Percentiles rank a stretch among this genome's conserved stretches.
These are phyloP conservation scores for Timandra comae DNA, from an alignment of 2,888 invertebrate genomes.

Conservation along the genomic window DNA sequence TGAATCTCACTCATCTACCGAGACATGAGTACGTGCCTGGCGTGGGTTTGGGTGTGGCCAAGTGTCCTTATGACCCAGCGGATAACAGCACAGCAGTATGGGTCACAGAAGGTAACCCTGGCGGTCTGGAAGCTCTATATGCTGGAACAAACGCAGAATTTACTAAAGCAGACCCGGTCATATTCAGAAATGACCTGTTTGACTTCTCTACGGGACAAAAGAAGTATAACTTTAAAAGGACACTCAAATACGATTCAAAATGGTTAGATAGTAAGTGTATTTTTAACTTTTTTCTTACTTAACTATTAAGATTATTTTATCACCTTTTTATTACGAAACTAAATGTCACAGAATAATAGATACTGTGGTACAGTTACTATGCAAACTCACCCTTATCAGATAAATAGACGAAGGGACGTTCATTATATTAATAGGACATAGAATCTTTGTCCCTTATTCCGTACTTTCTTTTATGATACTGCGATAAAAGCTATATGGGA, in stretches of 20 bases:
- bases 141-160: constrained; percentile 85
- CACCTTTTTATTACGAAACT: too few relatives aligned
- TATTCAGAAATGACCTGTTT: constrained; percentile 81
- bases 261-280: constrained; percentile 84
- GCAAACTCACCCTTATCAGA: constrained; percentile 26
- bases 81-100: constrained; percentile 86
- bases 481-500: constrained; percentile 32
- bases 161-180: constrained; percentile 83
- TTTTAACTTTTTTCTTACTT: too few relatives aligned
- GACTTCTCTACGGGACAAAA: constrained; percentile 78
- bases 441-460: constrained; percentile 35
- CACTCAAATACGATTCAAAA: constrained; percentile 82
- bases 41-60: constrained; percentile 81
- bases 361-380: constrained; percentile 17
- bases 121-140: constrained; percentile 80
- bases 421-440: constrained; percentile 43
- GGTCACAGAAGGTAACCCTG: constrained; percentile 82
- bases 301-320: too few relatives aligned
- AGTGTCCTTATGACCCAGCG: constrained; percentile 84
- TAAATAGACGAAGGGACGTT: constrained; percentile 29
- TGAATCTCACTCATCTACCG: constrained; percentile 75
- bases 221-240: constrained; percentile 79
- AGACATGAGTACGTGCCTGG: constrained; percentile 79
- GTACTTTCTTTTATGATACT: constrained; percentile 41
- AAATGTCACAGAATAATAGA: too few relatives aligned